phyloP scores from a whole-genome alignment of 2,797 vertebrate genomes.

The Philypnodon macrostomus region DNA sequence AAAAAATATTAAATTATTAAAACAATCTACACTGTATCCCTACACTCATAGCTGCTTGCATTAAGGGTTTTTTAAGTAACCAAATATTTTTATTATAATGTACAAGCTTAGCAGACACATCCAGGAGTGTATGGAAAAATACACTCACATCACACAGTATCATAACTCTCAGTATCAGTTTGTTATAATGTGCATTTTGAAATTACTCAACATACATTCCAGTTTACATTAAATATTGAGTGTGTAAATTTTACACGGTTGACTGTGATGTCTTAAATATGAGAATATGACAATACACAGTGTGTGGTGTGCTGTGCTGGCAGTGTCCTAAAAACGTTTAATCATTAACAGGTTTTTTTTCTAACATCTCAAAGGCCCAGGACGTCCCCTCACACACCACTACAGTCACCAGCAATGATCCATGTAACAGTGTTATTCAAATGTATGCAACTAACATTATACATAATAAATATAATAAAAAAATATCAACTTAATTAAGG shows the following conservation, averaged over 20 bases:
- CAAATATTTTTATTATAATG: too few relatives aligned
- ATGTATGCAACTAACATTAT: background rate
- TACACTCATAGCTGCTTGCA: too few relatives aligned
- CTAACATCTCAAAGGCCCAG: background rate
- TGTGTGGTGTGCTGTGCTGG: background rate
- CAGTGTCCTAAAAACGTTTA: background rate
- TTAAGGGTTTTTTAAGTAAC: too few relatives aligned
- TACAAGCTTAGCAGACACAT: too few relatives aligned
- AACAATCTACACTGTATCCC: background rate
- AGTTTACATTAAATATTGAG: background rate
- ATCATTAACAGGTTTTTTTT: conserved; percentile 2
- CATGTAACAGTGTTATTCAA: background rate
- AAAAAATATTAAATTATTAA: conserved; percentile 4
- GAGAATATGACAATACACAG: background rate
- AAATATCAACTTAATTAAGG: too few relatives aligned
- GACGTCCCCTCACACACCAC: background rate
- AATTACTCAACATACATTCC: too few relatives aligned
- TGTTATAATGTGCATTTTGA: too few relatives aligned
- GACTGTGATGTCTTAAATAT: background rate
- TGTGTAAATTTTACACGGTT: background rate
- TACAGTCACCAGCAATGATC: conserved; percentile 4
- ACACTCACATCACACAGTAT: too few relatives aligned
- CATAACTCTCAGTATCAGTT: too few relatives aligned
- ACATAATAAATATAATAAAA: too few relatives aligned
- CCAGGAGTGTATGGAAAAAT: too few relatives aligned